Evolutionary conservation across 2,797 vertebrate species (phyloP).

Genomic region (Phrynocephalus vlangalii): DNA sequence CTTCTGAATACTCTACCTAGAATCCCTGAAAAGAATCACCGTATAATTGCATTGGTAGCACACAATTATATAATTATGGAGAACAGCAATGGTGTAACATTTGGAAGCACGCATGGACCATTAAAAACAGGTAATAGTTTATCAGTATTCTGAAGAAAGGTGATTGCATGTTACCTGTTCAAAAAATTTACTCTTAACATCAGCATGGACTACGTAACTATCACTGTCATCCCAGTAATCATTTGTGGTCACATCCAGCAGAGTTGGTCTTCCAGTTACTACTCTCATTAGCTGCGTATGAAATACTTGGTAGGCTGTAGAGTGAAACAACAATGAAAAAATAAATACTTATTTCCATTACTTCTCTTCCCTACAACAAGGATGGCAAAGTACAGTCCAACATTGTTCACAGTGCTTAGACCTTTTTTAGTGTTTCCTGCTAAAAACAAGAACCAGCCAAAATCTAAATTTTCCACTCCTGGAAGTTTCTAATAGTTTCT

Average conservation of each 20-base stretch:
- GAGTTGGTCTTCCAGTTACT: conserved; percentile 50
- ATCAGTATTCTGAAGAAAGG: neutral
- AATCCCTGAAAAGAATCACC: too few species aligned
- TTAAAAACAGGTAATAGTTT: neutral
- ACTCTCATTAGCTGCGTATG: conserved; percentile 28
- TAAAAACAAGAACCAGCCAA: too few species aligned
- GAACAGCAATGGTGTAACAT: neutral
- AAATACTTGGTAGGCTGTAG: conserved; percentile 37
- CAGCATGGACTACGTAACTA: conserved; percentile 50
- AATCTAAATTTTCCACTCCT: too few species aligned
- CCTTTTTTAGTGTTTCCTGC: too few species aligned
- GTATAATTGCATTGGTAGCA: too few species aligned
- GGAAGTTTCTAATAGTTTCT: too few species aligned
- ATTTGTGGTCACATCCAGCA: conserved; percentile 48
- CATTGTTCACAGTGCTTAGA: too few species aligned
- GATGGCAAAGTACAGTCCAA: too few species aligned
- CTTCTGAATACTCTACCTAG: too few species aligned
- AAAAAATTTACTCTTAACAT: conserved; percentile 48
- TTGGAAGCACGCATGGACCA: neutral
- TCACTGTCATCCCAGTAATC: conserved; percentile 55
- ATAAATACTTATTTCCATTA: conserved; percentile 1
- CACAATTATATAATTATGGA: too few species aligned
- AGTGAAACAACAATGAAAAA: conserved; percentile 42
- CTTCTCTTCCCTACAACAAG: conserved; percentile 23
- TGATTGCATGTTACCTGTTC: conserved; percentile 46